Evolutionary conservation across 2,113 vertebrate genomes (phyloP).

Genomic region (Tychaedon coryphoeus): DNA sequence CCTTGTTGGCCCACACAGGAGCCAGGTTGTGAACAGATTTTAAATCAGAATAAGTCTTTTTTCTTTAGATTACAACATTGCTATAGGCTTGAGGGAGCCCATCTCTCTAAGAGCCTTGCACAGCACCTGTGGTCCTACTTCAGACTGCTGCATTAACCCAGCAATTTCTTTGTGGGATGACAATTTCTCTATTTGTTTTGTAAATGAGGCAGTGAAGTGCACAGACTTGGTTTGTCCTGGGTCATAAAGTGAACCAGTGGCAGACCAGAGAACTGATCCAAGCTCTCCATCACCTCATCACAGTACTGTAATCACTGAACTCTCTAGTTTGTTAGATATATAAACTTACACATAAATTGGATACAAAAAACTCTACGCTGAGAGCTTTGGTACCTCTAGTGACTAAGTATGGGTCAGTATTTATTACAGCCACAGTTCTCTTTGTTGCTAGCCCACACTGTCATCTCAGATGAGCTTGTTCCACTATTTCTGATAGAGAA

Average conservation of each 20-base stretch:
- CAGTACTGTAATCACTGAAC: neutral
- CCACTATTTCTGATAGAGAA: neutral
- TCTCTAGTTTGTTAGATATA: neutral
- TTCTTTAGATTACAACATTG: neutral
- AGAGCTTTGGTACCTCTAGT: neutral
- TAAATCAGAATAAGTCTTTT: neutral
- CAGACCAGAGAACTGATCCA: neutral
- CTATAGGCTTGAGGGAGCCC: neutral
- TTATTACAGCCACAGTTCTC: neutral
- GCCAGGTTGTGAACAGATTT: neutral
- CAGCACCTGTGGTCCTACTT: neutral
- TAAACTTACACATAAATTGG: neutral
- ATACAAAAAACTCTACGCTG: neutral
- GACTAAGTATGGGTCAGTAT: neutral
- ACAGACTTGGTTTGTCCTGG: neutral
- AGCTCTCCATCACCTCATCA: neutral
- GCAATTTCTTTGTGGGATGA: neutral
- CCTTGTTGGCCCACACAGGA: rapidly evolving
- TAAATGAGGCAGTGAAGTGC: neutral
- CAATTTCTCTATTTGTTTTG: neutral
- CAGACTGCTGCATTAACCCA: neutral
- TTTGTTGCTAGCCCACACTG: neutral
- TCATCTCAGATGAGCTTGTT: neutral
- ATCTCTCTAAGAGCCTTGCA: neutral
- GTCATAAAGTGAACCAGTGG: neutral